Base-by-base conservation (phyloP, 2,888 invertebrate species). In the Apotomis turbidana region DNA sequence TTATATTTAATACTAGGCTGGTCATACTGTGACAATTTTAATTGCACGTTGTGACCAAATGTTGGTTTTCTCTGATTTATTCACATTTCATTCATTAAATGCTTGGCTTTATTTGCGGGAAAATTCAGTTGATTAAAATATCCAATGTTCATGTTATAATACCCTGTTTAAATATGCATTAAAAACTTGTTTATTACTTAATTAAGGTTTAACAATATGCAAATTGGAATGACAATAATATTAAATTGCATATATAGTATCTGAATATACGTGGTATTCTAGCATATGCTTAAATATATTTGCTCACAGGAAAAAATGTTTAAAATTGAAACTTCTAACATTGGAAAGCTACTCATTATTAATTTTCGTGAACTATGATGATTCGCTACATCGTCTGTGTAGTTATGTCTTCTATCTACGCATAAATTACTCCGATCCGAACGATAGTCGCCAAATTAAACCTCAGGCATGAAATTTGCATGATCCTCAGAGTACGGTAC, bases 51-150 rank as follows among this genome's bases (percentile, higher is more conserved):
- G 59, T 15, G 64, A 36, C 64, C 58, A 52, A 60, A 66, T 71
- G 54, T 55, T 71, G 60, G 66, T 67, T 55, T 61, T 60, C 46
- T 59, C 10, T 54, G 71, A 67, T 38, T 38, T 67, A 66, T 49
- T 46, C 27, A 60, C 54, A 60, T 66, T 66, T 46, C 51, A 60
- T 61, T 66, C 38, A 71, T 60, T 15, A 54, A 68, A 68, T 36
- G 36, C 9, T 46, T 10, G 10, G 10, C 41, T 71, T 61, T 49
- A 71, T 66, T 71, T 71, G 54, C n/a, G 66, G 55, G n/a, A 12
- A 49, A 49, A 49, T 71, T 66, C 55, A 60, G 54, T 38, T 55
- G 66, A 71, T 71, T 71, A 66, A 54, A 55, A 66, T 61, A 38
- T 44, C 38, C 44, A 9, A 49, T 38, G 38, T 46, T 13, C 60